Base-by-base conservation (phyloP, 2,888 invertebrate species). In the Siphlonurus alternatus region DNA sequence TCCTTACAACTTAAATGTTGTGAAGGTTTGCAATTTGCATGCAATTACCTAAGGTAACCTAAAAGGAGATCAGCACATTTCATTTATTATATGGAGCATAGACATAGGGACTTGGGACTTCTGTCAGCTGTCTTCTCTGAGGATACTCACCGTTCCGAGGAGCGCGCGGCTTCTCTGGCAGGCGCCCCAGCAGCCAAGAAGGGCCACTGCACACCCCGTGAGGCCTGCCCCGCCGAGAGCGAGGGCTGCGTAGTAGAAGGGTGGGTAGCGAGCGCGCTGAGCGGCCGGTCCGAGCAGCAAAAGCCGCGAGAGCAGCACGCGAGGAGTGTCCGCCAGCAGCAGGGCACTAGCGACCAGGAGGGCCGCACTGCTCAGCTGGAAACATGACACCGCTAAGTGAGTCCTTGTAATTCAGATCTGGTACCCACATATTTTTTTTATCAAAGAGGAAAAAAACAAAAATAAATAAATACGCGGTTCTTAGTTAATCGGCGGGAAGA, bases 171-270 rank as follows among this genome's bases (percentile, higher is more conserved):
- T 88, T 68, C 86, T 84, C 70, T 88, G 79, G 71, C 87, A 88
- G 0, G 87, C 84, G 0, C 88, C 88, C 89, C 89, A 90, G 74
- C 88, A 90, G 61, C 90, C 90, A 22, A 89, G 75, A 60, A 89
- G 82, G 2, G 87, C 84, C 1, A 84, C 81, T 3, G 84, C 78
- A 63, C 87, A 83, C 62, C 88, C 81, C 51, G 83, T 74, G 63
- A 89, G 78, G 1, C 90, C 90, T 0, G 86, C 78, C 0, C 80
- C 79, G n/a, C 87, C 80, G 62, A 88, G 74, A 1, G 83, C 85
- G 61, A 90, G 78, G 0, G 88, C 84, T 5, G 87, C 78, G 72
- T 90, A 90, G 72, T 89, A 87, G 70, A 90, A 83, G 22, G 66
- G 53, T 1, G 83, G 81, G 65, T 87, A 74, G 53, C 79, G 78